Conservation (phyloP, 2,797 vertebrate genomes). For the Scomberomorus guttatus region DNA sequence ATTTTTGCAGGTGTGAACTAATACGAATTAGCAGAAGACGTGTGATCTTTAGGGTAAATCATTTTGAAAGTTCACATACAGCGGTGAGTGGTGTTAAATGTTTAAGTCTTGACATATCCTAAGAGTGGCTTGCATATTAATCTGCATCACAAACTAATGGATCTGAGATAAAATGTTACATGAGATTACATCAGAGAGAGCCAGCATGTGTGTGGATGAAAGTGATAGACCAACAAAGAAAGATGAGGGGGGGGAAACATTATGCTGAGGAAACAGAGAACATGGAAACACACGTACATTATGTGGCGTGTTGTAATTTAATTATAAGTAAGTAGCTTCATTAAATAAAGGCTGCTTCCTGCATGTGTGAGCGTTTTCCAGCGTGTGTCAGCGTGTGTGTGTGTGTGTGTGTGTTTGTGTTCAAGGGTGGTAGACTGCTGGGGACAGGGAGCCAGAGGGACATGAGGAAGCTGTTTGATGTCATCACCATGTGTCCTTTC, state of each 20-base stretch:
- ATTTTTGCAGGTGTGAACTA: slow-evolving; percentile 7
- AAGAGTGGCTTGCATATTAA: slow-evolving; percentile 28
- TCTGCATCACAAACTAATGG: slow-evolving; percentile 28
- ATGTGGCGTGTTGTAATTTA: neutral
- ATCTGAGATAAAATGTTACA: slow-evolving; percentile 42
- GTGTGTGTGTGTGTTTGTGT: slow-evolving; percentile 2
- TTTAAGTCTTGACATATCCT: slow-evolving; percentile 17
- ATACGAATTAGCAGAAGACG: slow-evolving; percentile 11
- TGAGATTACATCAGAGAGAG: slow-evolving; percentile 57
- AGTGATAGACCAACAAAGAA: neutral
- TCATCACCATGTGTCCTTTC: slow-evolving; percentile 69
- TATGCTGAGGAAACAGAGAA: neutral
- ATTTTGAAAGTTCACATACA: slow-evolving; percentile 6
- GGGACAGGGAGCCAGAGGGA: slow-evolving; percentile 58
- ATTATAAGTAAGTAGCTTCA: neutral
- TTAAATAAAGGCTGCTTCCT: slow-evolving; percentile 1
- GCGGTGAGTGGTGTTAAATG: neutral
- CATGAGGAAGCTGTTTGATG: slow-evolving; percentile 66
- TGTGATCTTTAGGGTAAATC: neutral
- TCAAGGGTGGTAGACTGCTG: slow-evolving; percentile 25
- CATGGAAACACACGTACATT: neutral
- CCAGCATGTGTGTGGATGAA: slow-evolving; percentile 14
- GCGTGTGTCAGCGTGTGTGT: neutral
- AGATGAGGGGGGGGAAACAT: neutral
- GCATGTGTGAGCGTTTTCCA: slow-evolving; percentile 5